Evolutionary conservation across 2,888 invertebrate genomes (phyloP), one percentile per base, ranked within the genome.

Genomic region (Spilosoma lubricipeda): DNA sequence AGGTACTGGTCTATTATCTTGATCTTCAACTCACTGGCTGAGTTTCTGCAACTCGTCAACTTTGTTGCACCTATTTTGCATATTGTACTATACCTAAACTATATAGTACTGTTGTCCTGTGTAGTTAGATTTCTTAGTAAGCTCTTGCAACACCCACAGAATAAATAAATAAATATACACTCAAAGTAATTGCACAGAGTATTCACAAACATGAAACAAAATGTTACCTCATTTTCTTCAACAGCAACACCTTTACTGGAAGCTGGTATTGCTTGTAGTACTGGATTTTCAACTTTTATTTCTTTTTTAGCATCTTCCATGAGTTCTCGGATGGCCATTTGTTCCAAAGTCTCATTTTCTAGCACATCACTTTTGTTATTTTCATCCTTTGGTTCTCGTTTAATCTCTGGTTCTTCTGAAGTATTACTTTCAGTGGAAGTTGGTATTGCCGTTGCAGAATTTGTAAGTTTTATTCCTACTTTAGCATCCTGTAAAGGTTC

Each of bases 281-380:
- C 85, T 70, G 92, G 88, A 5, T 84, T 84, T 67, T 95, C 92
- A 1, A 90, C 85, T 81, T 90, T 92, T 27, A 94, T 90, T 39
- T 90, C 86, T 56, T 95, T 93, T 39, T 93, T 93, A 1, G 96
- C 91, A 86, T 97, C 97, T 81, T 96, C 96, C 67, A 98, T 87
- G 52, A 98, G 92, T 92, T 98, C 98, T 78, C 97, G 95, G 0
- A 97, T 97, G 33, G 98, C 98, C 90, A 97, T 96, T 89, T 98
- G 97, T 76, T 98, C 98, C 39, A 95, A 76, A 0, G 92, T 90
- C 85, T 89, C 93, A 91, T 90, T 91, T 80, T 89, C 85, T 67
- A 68, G 48, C 15, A 71, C 80, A 27, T 90, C 86, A 20, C 3
- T 11, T 30, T 7, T 7, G 18, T 30, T 30, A 30, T 18, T 18